Evolutionary conservation across 2,113 vertebrate genomes (phyloP).

Genomic region (Rattus rattus): DNA sequence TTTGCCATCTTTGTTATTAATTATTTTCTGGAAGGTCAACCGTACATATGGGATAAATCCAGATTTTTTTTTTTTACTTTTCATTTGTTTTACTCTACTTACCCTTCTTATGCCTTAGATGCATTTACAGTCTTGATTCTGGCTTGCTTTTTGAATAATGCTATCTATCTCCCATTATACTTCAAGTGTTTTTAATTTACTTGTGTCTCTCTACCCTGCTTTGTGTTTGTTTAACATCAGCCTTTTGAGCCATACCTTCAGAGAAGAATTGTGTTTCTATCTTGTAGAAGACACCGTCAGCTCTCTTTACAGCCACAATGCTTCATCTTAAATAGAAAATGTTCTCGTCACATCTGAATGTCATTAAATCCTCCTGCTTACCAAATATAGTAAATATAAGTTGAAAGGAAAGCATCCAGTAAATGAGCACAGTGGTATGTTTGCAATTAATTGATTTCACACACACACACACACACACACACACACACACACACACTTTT

Average conservation of each 20-base stretch:
- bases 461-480: not conserved
- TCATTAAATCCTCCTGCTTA: not conserved
- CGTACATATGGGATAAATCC: not conserved
- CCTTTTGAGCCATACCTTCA: not conserved
- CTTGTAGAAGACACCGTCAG: not conserved
- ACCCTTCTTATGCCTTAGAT: not conserved
- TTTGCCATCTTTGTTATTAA: not conserved
- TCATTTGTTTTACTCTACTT: not conserved
- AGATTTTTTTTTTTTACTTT: not conserved
- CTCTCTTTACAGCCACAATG: not conserved
- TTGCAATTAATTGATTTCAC: not conserved
- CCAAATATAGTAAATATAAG: not conserved
- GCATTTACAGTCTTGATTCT: not conserved
- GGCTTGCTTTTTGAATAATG: not conserved
- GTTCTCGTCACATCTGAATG: not conserved
- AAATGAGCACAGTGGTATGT: not conserved
- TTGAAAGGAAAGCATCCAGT: not conserved
- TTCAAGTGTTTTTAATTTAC: not conserved
- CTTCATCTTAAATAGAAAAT: not conserved
- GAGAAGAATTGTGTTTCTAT: not conserved
- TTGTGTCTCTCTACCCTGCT: not conserved
- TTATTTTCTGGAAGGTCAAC: not conserved
- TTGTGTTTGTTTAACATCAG: slow-evolving; percentile 9
- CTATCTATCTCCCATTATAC: not conserved
- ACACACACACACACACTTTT: not conserved